Base-by-base conservation (phyloP, 37 sponge, comb jelly and placozoan species). In the Ephydatia muelleri region DNA sequence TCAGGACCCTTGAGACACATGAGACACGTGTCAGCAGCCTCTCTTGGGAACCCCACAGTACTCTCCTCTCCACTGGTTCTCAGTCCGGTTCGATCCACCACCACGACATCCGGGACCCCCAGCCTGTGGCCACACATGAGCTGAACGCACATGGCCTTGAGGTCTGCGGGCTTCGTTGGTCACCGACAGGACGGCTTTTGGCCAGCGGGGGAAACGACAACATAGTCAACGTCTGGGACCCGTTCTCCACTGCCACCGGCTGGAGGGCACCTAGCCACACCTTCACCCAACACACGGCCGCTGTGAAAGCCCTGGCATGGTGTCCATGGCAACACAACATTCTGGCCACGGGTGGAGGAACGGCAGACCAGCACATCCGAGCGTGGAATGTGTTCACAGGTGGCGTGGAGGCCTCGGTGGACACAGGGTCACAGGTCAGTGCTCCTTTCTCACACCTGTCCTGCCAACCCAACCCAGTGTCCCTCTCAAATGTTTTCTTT, bases 151-250 rank as follows among this genome's bases (percentile, higher is more conserved):
- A 97, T 85, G 43, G 64, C 2, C 79, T 94, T 49, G 98, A 91
- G 39, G 96, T 97, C 34, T 97, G 98, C 85, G 98, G 98, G 11
- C 90, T 97, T 22, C 79, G 86, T 65, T 97, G 97, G 94, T 93
- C 94, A 26, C 80, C 85, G 25, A 85, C 84, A 37, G 94, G 96
- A 25, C 73, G 89, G 3, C 87, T 84, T 39, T 86, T 97, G 43
- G 98, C 98, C 28, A 91, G 92, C 39, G 98, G 98, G 11, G 92
- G 94, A 19, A 95, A 97, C 73, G 96, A 95, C 81, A 96, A 96
- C 74, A 30, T 85, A 22, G 91, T 97, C 67, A 86, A 85, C 3
- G 65, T 97, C 31, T 97, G 98, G 98, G 94, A 94, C 73, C 48
- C 70, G 19, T 76, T 49, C 30, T 38, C 76, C n/a, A 70, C 64